phyloP scores from a whole-genome alignment of 2,113 vertebrate species.

The Callocephalon fimbriatum region DNA sequence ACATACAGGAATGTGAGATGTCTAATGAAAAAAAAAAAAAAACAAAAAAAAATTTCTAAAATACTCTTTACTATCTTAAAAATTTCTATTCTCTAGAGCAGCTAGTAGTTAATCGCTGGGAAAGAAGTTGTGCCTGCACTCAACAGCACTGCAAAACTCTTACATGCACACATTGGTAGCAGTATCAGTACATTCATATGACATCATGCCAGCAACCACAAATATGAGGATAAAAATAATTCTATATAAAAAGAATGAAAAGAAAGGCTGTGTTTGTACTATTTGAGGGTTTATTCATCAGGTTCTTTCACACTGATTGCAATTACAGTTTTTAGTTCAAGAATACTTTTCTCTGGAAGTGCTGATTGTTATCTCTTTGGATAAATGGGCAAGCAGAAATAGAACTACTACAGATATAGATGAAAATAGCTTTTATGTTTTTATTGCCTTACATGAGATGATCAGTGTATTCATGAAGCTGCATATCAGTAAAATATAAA shows the following conservation, averaged over 20 bases:
- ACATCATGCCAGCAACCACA: not conserved
- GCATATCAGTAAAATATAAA: not conserved
- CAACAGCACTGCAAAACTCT: not conserved
- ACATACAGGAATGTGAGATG: not conserved
- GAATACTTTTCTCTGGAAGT: constrained; percentile 27
- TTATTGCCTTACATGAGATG: not conserved
- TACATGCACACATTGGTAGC: not conserved
- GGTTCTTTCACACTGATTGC: constrained; percentile 28
- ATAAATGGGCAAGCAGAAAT: constrained; percentile 28
- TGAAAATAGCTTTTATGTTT: not conserved
- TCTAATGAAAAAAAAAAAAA: not conserved
- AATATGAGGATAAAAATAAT: constrained; percentile 6
- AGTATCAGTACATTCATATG: not conserved
- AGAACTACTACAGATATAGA: not conserved
- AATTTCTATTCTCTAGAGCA: not conserved
- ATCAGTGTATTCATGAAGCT: not conserved
- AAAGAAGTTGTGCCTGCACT: not conserved
- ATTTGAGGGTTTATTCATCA: constrained; percentile 13
- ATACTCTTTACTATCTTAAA: not conserved
- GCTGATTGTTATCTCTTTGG: not conserved
- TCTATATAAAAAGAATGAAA: not conserved
- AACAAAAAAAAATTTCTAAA: not conserved
- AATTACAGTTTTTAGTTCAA: not conserved
- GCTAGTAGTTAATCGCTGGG: not conserved
- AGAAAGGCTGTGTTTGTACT: not conserved